phyloP scores from a whole-genome alignment of 1,140 invertebrate genomes.

The Riptortus pedestris region DNA sequence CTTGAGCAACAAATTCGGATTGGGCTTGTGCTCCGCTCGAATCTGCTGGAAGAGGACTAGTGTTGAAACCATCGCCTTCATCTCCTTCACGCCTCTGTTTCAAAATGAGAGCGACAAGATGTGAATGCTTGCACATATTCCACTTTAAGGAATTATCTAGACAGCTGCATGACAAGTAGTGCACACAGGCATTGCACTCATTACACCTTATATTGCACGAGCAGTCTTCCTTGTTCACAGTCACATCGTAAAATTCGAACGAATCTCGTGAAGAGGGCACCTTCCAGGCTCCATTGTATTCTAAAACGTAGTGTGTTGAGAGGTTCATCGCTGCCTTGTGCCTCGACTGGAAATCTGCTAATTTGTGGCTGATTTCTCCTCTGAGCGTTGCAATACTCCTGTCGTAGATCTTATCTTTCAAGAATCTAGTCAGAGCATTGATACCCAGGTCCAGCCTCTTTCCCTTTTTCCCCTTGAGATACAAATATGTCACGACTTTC shows the following conservation, averaged over 20 bases:
- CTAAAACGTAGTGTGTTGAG: not conserved
- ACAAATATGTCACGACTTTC: not conserved
- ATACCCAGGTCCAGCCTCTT: not conserved
- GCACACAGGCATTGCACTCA: not conserved
- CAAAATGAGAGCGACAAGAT: too few relatives aligned
- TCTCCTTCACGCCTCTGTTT: too few relatives aligned
- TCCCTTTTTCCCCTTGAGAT: not conserved
- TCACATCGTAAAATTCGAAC: not conserved
- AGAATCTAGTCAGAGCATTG: not conserved
- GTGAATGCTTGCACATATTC: not conserved
- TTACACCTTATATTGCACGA: not conserved
- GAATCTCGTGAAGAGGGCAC: not conserved
- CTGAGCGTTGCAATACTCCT: too few relatives aligned
- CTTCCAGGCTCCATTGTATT: too few relatives aligned
- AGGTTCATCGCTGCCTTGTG: not conserved
- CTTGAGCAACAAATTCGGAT: too few relatives aligned
- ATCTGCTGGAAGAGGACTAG: too few relatives aligned
- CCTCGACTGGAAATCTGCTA: not conserved
- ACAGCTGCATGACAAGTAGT: not conserved
- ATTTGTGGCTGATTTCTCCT: not conserved
- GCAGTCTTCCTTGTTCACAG: not conserved
- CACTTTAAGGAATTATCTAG: not conserved
- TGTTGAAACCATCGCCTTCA: too few relatives aligned
- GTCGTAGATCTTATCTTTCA: not conserved
- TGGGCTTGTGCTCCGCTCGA: too few relatives aligned